Percentiles rank a stretch among this genome's conserved stretches.
Evolutionary conservation across 2,797 vertebrate species (phyloP).

Genomic region (Vireo griseus): DNA sequence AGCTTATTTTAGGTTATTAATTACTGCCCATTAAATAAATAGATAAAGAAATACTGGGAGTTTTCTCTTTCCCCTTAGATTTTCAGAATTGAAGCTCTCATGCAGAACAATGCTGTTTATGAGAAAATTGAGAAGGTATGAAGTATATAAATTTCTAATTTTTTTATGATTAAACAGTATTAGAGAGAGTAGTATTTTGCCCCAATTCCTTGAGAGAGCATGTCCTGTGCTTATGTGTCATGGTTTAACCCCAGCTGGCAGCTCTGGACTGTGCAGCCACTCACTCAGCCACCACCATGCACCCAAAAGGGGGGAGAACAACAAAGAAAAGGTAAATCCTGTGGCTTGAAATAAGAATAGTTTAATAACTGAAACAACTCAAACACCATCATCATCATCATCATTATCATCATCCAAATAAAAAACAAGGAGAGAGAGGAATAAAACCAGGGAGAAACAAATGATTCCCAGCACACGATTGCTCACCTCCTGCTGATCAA

Average conservation of each 20-base stretch:
- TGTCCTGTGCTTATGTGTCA: not conserved
- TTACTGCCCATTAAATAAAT: not conserved
- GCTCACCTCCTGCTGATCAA: not conserved
- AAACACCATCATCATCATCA: not conserved
- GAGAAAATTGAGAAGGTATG: not conserved
- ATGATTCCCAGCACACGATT: fast-evolving
- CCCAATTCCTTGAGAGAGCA: not conserved
- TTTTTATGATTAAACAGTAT: not conserved
- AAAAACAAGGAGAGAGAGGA: too few species aligned
- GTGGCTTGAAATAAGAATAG: not conserved
- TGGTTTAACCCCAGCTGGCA: not conserved
- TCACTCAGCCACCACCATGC: not conserved
- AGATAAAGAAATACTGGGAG: not conserved
- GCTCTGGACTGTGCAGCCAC: not conserved
- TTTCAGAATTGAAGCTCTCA: not conserved
- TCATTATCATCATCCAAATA: not conserved
- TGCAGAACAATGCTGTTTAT: fast-evolving
- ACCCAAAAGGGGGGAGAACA: not conserved
- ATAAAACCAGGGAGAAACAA: not conserved
- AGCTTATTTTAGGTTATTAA: not conserved
- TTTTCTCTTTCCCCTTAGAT: not conserved
- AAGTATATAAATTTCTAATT: not conserved
- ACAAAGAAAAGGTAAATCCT: not conserved
- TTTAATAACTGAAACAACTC: not conserved
- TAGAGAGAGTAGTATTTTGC: not conserved